Base-by-base conservation (phyloP, 1,140 invertebrate species). In the Pseudachorutes palmiensis region DNA sequence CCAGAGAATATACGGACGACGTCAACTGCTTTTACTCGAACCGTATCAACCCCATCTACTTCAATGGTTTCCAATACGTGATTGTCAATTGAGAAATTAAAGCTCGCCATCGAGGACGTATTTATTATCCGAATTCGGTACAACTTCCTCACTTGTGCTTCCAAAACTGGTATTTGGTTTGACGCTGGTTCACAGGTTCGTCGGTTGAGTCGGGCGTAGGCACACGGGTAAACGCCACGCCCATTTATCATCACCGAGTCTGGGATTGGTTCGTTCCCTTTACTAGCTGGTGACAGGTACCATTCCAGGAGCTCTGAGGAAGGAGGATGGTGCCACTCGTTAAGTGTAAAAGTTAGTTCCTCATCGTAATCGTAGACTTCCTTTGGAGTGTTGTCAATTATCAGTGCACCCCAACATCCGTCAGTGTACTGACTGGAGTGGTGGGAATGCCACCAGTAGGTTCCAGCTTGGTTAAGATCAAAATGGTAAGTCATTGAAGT, bases 381-480 rank as follows among this genome's bases (percentile, higher is more conserved):
- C 5, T 12, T n/a, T 0, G 49, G 62, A 5, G 59, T 26, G 24
- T 62, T 59, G 2, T 64, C 45, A 19, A 70, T 36, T 3, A 70
- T 62, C 12, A 70, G 5, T 16, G 66, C 26, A 5, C 69, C 69
- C 62, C 62, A 65, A 12, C 63, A 33, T 0, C 69, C 69, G 19
- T 70, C 69, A 0, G 66, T 67, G 30, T 70, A 70, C 45, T 70
- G 69, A 12, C 1, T 24, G n/a, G 29, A 33, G 2, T 16, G 26
- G 55, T 70, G 69, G 22, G 65, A 64, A 26, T 70, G 69, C 49
- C 62, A 70, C 69, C 69, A 67, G 22, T 65, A 65, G n/a, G 69
- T 67, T 22, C 65, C 65, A 2, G 62, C 19, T 45, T 64, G 69
- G 1, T 22, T 1, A 12, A 67, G 16, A 2, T 19, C 2, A 22